These are phyloP conservation scores for Limnodromus scolopaceus DNA, from an alignment of 2,797 vertebrate species.

Conservation along the genomic window DNA sequence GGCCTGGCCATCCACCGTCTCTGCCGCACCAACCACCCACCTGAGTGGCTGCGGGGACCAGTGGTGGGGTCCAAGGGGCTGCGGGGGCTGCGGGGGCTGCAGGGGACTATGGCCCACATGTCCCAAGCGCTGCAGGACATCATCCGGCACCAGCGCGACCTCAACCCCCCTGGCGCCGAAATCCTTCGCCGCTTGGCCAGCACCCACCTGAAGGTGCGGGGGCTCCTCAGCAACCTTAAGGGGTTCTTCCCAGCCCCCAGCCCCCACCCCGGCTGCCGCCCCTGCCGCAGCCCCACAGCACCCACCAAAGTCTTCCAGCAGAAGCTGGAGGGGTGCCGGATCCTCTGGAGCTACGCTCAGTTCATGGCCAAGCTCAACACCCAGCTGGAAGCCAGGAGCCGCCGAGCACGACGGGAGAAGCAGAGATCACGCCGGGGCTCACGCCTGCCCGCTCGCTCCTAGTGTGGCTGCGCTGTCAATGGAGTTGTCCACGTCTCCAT, in stretches of 20 bases:
- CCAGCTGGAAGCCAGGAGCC: background rate
- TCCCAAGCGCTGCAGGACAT: conserved; percentile 7
- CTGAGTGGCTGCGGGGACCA: conserved; percentile 17
- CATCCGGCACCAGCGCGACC: background rate
- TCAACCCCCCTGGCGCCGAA: background rate
- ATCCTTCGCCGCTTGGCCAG: background rate
- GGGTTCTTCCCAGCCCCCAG: background rate
- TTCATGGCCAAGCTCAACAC: conserved; percentile 30
- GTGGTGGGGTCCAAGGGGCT: background rate
- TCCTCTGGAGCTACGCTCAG: conserved; percentile 35
- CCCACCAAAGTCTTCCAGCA: background rate
- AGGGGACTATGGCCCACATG: background rate
- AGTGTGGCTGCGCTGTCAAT: fast-evolving
- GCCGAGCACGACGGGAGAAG: background rate
- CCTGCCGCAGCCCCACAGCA: fast-evolving
- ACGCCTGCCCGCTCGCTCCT: fast-evolving
- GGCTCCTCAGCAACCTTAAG: conserved; percentile 34
- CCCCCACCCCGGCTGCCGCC: fast-evolving
- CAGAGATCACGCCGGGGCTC: background rate
- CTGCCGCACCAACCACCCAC: background rate
- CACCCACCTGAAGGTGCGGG: background rate
- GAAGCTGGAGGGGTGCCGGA: conserved; percentile 55
- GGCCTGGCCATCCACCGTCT: background rate
- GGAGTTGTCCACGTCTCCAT: background rate
- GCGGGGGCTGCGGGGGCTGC: conserved; percentile 16